Conservation (phyloP, 2,888 invertebrate genomes). For the Strigamia crassipes region DNA sequence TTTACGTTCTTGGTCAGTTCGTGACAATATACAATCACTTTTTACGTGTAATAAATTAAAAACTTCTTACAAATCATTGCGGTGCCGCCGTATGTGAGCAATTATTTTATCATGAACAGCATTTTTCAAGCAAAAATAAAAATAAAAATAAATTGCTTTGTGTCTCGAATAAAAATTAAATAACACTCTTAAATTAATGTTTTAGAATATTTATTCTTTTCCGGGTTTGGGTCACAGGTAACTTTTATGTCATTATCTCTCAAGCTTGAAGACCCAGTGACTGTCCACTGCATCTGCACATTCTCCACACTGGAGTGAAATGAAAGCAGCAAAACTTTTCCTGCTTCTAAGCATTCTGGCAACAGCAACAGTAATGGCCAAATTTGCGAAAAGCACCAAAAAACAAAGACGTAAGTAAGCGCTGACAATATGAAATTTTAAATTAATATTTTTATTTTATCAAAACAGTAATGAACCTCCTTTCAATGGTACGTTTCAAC, state of each 20-base stretch:
- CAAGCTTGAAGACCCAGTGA: background rate
- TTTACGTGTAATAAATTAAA: too few relatives aligned
- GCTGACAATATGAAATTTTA: background rate
- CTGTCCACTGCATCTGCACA: background rate
- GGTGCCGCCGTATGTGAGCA: too few relatives aligned
- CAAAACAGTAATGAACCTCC: constrained; percentile 79
- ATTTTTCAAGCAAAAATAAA: too few relatives aligned
- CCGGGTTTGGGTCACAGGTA: background rate
- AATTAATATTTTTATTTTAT: constrained; percentile 41
- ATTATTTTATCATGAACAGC: too few relatives aligned
- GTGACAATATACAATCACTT: too few relatives aligned
- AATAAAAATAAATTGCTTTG: too few relatives aligned
- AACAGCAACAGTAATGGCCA: background rate
- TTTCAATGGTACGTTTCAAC: constrained; percentile 78
- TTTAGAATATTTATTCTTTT: background rate
- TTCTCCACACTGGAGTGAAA: background rate
- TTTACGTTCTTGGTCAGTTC: too few relatives aligned
- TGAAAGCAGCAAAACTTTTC: background rate
- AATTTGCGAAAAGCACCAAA: background rate
- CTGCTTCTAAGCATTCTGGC: background rate
- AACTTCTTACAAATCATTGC: too few relatives aligned
- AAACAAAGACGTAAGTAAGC: background rate
- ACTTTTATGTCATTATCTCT: background rate
- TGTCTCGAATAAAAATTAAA: too few relatives aligned
- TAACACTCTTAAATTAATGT: too few relatives aligned